Conservation (phyloP, 2,888 invertebrate species). For the Trisateles emortualis region DNA sequence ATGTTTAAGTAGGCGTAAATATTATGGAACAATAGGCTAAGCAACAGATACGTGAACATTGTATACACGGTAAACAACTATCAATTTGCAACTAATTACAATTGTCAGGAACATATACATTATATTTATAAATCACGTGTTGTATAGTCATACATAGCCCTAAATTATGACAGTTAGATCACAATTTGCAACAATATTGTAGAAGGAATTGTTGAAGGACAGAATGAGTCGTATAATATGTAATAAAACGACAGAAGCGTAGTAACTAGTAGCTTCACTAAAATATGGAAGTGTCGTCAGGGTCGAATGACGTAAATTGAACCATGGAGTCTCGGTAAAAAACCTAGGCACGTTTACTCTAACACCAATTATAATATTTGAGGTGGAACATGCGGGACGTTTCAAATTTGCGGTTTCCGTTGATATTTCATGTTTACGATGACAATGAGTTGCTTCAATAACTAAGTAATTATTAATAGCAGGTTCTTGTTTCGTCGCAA, state of each 20-base stretch:
- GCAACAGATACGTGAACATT: not conserved
- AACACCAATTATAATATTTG: conserved; percentile 23
- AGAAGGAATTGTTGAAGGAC: conserved; percentile 37
- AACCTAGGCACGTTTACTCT: conserved; percentile 25
- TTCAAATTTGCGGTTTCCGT: conserved; percentile 1
- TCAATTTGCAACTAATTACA: not conserved
- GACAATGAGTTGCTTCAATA: not conserved
- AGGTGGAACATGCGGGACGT: not conserved
- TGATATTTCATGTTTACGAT: not conserved
- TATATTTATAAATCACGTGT: conserved; percentile 10
- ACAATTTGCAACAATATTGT: conserved; percentile 48
- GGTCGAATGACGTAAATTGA: conserved; percentile 48
- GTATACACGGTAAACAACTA: not conserved
- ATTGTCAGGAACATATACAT: conserved; percentile 9
- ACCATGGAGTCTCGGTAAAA: conserved; percentile 20
- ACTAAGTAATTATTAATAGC: not conserved
- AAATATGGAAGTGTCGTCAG: conserved; percentile 50
- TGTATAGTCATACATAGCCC: conserved; percentile 25
- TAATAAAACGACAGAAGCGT: conserved; percentile 17
- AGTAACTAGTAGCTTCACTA: conserved; percentile 35
- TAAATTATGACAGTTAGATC: conserved; percentile 41
- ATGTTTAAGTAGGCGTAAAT: not conserved
- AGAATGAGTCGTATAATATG: conserved; percentile 26
- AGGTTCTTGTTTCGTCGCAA: not conserved
- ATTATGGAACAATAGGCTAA: not conserved